Evolutionary conservation across 1,140 invertebrate species (phyloP), one percentile per base, ranked within the genome.

Genomic region (Pogonus chalceus): DNA sequence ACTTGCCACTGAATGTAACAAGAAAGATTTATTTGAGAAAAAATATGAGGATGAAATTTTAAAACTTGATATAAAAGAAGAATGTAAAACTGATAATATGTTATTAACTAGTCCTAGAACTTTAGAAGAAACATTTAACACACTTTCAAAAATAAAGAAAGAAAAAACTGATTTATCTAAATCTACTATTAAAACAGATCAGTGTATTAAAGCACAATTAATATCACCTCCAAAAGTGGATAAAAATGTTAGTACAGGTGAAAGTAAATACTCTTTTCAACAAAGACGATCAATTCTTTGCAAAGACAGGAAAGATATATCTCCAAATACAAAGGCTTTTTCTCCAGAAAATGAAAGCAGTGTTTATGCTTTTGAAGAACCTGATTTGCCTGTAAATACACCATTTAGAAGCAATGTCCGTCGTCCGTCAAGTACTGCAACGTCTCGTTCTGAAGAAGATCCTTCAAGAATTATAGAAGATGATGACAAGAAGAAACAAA

Each of bases 321-420:
- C 57, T 2, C 73, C 73, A 4, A 80, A 72, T 60, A 65, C 74
- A 0, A 78, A 76, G 55, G 82, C 83, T 1, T 84, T 84, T 66
- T 83, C 81, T 1, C 79, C 79, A 0, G 79, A 82, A 56, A 83
- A 84, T 60, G 82, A 85, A 60, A 81, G 79, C 35, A 83, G 81
- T 58, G 81, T 84, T 23, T 85, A 85, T 61, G 82, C 83, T 0
- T 85, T 85, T 65, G 81, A 82, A 55, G 80, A 79, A 52, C 79
- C 83, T 56, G 77, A 76, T 55, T 57, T 69, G 9, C 75, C 77
- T 2, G 65, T 77, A 10, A 75, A 61, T 35, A 80, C 77, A 1
- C 80, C 81, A 1, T 82, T 82, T 59, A 64, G 80, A 26, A 68
- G 81, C 49, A 70, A 79, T 62, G 66, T 60, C 47, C 54, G 71